phyloP scores from a whole-genome alignment of 2,888 invertebrate species.

The Strigamia transsilvanica region DNA sequence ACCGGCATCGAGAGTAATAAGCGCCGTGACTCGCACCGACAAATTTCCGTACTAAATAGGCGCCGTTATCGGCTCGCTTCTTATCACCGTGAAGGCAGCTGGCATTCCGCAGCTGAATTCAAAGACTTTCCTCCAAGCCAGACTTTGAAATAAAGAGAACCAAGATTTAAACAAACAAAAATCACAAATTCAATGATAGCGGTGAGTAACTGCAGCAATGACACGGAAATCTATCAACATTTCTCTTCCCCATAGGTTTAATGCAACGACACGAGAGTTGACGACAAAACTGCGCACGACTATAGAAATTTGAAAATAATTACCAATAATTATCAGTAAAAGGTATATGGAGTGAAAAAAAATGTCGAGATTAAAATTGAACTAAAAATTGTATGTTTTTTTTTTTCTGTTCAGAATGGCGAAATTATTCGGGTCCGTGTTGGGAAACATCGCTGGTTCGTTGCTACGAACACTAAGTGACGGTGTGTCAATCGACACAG shows the following conservation, averaged over 20 bases:
- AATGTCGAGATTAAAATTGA: neutral
- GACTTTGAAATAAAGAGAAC: too few species aligned
- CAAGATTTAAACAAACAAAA: too few species aligned
- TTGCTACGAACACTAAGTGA: constrained; percentile 53
- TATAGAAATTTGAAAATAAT: neutral
- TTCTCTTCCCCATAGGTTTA: neutral
- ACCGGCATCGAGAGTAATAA: too few species aligned
- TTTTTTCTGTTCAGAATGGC: constrained; percentile 53
- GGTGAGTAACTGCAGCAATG: too few species aligned
- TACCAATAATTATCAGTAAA: neutral
- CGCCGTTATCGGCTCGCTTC: too few species aligned
- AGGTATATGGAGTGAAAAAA: neutral
- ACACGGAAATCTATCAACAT: neutral
- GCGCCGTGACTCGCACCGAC: too few species aligned
- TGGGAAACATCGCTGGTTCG: constrained; percentile 56
- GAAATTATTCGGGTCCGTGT: constrained; percentile 55
- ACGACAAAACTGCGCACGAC: neutral
- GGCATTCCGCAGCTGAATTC: too few species aligned
- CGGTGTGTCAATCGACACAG: constrained; percentile 70
- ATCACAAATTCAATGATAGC: too few species aligned
- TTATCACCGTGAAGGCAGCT: too few species aligned
- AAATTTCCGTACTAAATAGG: too few species aligned
- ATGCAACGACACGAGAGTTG: neutral
- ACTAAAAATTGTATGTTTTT: neutral
- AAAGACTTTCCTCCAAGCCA: too few species aligned